Conservation (phyloP, 2,113 vertebrate species). For the Perca fluviatilis region DNA sequence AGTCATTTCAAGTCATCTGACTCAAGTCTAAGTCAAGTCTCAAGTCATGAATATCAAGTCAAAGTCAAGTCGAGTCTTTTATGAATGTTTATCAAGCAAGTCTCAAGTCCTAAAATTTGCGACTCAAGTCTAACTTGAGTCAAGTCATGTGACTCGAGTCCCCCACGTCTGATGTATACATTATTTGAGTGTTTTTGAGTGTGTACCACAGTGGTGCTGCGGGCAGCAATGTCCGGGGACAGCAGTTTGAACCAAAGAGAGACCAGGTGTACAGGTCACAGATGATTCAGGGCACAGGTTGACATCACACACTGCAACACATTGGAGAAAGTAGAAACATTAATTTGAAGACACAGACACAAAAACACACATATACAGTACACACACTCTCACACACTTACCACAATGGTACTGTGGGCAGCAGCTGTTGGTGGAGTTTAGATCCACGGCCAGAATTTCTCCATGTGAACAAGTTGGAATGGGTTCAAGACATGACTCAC, state of each 20-base stretch:
- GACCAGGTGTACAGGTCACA: conserved; percentile 88
- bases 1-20: no score
- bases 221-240: conserved; percentile 91
- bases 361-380: background rate
- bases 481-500: conserved; percentile 91
- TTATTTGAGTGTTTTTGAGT: conserved; percentile 27
- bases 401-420: conserved; percentile 95
- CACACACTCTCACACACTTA: conserved; percentile 70
- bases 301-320: conserved; percentile 90
- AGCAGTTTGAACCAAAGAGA: conserved; percentile 85
- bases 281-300: conserved; percentile 88
- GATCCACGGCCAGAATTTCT: conserved; percentile 93
- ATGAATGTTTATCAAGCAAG: no score
- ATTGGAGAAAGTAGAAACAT: conserved; percentile 34
- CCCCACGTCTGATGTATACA: no score
- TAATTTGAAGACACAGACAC: conserved; percentile 6
- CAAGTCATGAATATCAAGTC: no score
- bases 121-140: no score
- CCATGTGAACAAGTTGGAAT: conserved; percentile 89
- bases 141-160: no score
- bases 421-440: conserved; percentile 90
- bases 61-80: no score
- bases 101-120: no score
- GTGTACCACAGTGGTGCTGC: conserved; percentile 91
- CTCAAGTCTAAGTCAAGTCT: no score